A percentile compares a stretch with the other conserved stretches of the same genome.
Conservation (phyloP, 2,113 vertebrate genomes). For the Anhinga anhinga region DNA sequence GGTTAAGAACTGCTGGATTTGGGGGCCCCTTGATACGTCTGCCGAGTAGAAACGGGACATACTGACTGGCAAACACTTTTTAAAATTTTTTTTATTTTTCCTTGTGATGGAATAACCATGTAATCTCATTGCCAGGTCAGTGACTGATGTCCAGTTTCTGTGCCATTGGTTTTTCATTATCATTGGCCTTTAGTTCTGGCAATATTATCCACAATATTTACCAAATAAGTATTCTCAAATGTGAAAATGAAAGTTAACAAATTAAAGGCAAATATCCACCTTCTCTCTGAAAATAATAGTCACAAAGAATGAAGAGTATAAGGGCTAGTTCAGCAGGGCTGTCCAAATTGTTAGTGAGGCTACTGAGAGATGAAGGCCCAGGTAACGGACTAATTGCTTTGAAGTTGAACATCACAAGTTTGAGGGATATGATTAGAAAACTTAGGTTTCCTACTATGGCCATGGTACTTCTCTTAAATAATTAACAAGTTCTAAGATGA, state of each 20-base stretch:
- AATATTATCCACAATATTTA: not conserved
- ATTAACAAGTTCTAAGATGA: constrained; percentile 8
- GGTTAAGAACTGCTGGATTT: not conserved
- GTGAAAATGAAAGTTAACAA: not conserved
- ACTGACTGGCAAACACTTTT: not conserved
- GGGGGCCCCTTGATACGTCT: not conserved
- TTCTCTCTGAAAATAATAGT: not conserved
- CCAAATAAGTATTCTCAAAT: not conserved
- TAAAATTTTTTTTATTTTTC: not conserved
- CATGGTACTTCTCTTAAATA: not conserved
- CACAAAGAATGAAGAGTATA: not conserved
- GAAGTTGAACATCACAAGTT: not conserved
- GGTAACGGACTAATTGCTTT: constrained; percentile 42
- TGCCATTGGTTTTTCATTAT: constrained; percentile 12
- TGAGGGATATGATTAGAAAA: constrained; percentile 6
- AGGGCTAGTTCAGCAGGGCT: not conserved
- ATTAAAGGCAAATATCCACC: not conserved
- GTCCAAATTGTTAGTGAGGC: not conserved
- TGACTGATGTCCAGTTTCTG: not conserved
- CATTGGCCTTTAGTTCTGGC: not conserved
- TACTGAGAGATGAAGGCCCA: not conserved
- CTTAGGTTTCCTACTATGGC: not conserved
- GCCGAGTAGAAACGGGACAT: not conserved
- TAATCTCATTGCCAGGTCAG: not conserved
- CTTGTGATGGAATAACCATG: not conserved